These are phyloP conservation scores for Tragulus kanchil DNA, from an alignment of 2,113 vertebrate genomes.

Conservation along the genomic window DNA sequence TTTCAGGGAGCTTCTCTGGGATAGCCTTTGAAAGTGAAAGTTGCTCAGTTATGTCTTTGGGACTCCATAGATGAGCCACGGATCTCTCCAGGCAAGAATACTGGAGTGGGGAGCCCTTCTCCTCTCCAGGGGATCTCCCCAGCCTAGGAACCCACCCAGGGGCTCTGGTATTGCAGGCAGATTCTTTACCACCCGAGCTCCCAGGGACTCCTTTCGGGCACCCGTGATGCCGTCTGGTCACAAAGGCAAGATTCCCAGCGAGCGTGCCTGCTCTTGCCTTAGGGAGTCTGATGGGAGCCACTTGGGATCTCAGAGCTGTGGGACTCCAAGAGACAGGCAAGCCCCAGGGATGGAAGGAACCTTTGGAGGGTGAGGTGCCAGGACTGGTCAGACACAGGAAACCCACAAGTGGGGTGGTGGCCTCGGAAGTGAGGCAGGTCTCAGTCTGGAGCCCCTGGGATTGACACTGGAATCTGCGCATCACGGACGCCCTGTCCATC, in stretches of 20 bases:
- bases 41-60: no score
- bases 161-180: no score
- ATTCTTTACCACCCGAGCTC: no score
- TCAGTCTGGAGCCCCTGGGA: neutral
- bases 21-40: no score
- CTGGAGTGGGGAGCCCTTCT: no score
- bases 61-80: no score
- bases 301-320: neutral
- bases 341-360: neutral
- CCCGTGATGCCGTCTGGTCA: neutral
- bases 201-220: neutral
- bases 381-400: neutral
- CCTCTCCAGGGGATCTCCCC: no score
- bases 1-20: neutral
- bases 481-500: neutral
- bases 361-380: neutral
- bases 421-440: neutral
- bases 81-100: no score
- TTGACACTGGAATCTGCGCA: constrained; percentile 22
- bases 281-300: neutral
- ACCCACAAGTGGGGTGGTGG: neutral
- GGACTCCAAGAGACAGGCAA: neutral
- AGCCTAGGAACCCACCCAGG: no score
- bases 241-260: neutral
- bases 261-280: neutral